Conservation (phyloP, 2,113 vertebrate species). For the Halichoerus grypus region DNA sequence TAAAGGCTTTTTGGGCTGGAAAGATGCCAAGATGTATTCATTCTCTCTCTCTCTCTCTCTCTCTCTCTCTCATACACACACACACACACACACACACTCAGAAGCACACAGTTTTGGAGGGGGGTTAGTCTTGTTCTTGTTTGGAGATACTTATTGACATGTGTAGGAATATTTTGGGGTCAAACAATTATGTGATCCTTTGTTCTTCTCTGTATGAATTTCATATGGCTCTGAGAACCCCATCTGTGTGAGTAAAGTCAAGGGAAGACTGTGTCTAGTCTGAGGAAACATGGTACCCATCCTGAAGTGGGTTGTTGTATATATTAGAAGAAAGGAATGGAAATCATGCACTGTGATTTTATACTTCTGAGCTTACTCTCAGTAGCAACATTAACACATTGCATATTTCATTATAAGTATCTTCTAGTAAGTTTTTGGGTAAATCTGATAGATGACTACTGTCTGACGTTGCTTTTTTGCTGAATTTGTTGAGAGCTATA, state of each 20-base stretch:
- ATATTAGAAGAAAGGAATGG: neutral
- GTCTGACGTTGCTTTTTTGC: neutral
- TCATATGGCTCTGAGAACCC: neutral
- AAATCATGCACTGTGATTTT: neutral
- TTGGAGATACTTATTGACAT: neutral
- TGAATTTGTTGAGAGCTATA: neutral
- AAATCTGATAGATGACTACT: neutral
- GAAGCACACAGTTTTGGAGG: neutral
- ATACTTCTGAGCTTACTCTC: neutral
- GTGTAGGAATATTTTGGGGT: neutral
- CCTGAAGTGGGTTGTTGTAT: neutral
- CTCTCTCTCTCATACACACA: neutral
- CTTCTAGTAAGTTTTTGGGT: constrained; percentile 23
- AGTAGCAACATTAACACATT: neutral
- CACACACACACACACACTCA: neutral
- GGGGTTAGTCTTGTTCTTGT: neutral
- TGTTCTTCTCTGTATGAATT: neutral
- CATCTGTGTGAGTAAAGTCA: neutral
- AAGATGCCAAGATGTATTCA: neutral
- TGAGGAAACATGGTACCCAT: neutral
- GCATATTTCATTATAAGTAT: constrained; percentile 7
- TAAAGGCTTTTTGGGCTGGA: neutral
- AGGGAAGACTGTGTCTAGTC: neutral
- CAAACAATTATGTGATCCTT: neutral
- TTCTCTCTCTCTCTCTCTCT: neutral